Evolutionary conservation across 2,797 vertebrate genomes (phyloP), one percentile per base, ranked within the genome.

Genomic region (Euphonia xanthogaster): DNA sequence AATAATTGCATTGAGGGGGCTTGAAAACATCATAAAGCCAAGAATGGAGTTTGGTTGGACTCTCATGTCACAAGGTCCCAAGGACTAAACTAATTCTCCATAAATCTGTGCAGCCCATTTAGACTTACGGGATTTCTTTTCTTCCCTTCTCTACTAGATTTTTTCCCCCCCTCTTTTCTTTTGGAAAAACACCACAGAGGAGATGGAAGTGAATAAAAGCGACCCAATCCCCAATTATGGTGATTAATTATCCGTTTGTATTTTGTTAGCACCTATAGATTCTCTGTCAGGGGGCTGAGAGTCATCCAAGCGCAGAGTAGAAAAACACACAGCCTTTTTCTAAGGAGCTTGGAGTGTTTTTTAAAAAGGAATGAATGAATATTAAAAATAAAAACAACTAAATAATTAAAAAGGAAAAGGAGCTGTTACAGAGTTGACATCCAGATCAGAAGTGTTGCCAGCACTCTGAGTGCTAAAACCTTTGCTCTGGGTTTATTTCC

Each of bases 1-100:
- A 97, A 97, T 97, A 97, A 97, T 97, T 97, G 96, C 96, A 94
- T 91, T 74, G 94, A 96, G 93, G 91, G 93, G 93, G 84, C 88
- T 96, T 89, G 88, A 96, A 96, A 97, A 93, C 93, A 95, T 96
- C 88, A 62, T 93, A 94, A 96, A 97, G 94, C 94, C 91, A 95
- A 94, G 96, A 96, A 88, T 95, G 94, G 96, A 93, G 94, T 96
- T 93, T 95, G 76, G 74, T 96, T 95, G 91, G 95, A 86, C 91
- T 95, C 74, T 68, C 5, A 3, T 94, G 94, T 91, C 95, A 61
- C 88, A 90, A 91, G 96, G 94, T 97, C 88, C 88, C 91, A 48
- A 90, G 88, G 94, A 93, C 95, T 91, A 90, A 96, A 95, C 93
- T 94, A 94, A 97, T 96, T 93, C 94, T 76, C 88, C 71, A 89